A percentile compares a stretch with the other conserved stretches of the same genome.
These are phyloP conservation scores for Drosophila navojoa DNA, from an alignment of 1,140 invertebrate species.

Conservation along the genomic window DNA sequence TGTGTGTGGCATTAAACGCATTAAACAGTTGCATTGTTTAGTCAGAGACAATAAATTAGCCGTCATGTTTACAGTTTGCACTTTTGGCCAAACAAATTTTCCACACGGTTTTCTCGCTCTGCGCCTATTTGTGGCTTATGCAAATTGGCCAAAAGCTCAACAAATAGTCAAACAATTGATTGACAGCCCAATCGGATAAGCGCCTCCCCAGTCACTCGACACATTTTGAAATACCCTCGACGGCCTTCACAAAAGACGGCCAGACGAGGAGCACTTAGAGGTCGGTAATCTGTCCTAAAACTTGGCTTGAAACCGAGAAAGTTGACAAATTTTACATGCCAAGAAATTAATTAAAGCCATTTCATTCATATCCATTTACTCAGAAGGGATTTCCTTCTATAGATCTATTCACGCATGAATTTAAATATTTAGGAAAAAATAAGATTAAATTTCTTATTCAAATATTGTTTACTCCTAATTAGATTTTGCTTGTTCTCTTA, in stretches of 20 bases:
- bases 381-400: no score
- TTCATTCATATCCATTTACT: not conserved
- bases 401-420: no score
- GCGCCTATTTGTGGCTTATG: slow-evolving; percentile 18
- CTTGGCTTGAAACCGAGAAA: not conserved
- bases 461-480: no score
- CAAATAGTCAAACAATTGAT: slow-evolving; percentile 27
- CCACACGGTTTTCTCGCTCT: not conserved
- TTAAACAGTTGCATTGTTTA: slow-evolving; percentile 23
- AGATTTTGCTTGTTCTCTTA: no score
- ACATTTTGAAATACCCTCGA: slow-evolving; percentile 10
- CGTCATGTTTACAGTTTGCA: slow-evolving; percentile 19
- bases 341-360: no score
- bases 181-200: slow-evolving; percentile 41
- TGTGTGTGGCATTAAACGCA: slow-evolving; percentile 21
- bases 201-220: not conserved
- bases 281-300: not conserved
- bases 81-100: slow-evolving; percentile 26
- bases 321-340: no score
- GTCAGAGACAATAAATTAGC: slow-evolving; percentile 15
- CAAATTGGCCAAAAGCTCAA: slow-evolving; percentile 25
- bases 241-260: not conserved
- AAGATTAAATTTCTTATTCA: no score
- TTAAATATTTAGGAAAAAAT: no score
- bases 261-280: not conserved